Evolutionary conservation across 2,888 invertebrate species (phyloP).

Genomic region (Torymus tubicola): DNA sequence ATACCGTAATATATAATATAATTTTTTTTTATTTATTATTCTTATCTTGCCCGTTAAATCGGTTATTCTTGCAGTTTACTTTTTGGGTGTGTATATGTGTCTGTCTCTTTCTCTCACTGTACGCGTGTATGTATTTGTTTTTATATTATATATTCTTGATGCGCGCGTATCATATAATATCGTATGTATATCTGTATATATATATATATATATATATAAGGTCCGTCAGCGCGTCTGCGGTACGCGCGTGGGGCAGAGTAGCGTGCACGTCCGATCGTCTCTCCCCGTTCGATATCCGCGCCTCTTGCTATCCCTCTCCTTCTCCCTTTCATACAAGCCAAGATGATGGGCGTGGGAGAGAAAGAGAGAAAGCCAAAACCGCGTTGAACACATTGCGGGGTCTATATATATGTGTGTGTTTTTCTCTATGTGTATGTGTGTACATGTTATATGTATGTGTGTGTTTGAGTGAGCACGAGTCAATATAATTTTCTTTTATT

Average conservation of each 20-base stretch:
- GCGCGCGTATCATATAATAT: conserved; percentile 7
- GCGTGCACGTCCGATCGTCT: conserved; percentile 26
- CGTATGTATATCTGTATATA: not conserved
- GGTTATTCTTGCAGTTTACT: conserved; percentile 23
- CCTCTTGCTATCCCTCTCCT: conserved; percentile 1
- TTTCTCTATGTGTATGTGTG: not conserved
- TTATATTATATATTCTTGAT: conserved; percentile 35
- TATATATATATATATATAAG: conserved; percentile 36
- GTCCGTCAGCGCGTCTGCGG: conserved; percentile 28
- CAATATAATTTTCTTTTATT: conserved; percentile 25
- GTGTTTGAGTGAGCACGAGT: not conserved
- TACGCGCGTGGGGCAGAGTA: not conserved
- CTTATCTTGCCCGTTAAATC: conserved; percentile 10
- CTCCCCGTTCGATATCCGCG: conserved; percentile 24
- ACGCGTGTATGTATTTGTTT: conserved; percentile 17
- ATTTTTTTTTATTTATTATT: not conserved
- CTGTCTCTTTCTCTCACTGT: not conserved
- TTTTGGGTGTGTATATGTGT: not conserved
- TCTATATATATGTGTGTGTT: conserved; percentile 28
- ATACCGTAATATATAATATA: conserved; percentile 23
- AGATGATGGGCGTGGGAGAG: no score
- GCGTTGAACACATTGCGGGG: conserved; percentile 57
- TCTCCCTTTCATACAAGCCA: not conserved
- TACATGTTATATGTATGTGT: conserved; percentile 26
- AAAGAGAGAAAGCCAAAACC: conserved; percentile 25